Conservation (phyloP, 2,113 vertebrate genomes). For the Candoia aspera region DNA sequence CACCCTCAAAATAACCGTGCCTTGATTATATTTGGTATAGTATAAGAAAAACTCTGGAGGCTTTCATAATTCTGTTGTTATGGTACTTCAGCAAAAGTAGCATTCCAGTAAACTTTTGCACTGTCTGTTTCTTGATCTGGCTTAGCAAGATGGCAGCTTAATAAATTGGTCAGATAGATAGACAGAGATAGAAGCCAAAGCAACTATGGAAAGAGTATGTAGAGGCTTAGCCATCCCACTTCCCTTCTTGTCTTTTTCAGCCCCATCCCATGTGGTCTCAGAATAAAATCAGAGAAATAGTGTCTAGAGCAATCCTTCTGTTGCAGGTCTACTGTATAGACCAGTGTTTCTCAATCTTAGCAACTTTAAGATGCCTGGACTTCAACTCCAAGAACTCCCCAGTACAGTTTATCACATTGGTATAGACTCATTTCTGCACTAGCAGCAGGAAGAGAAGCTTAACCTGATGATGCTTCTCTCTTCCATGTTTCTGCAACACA, state of each 20-base stretch:
- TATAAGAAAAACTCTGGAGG: background rate
- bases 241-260: background rate
- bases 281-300: background rate
- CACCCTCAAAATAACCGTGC: background rate
- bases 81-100: background rate
- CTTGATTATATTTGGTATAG: background rate
- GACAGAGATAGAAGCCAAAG: background rate
- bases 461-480: background rate
- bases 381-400: no score
- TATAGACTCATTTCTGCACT: background rate
- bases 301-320: background rate
- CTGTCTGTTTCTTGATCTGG: background rate
- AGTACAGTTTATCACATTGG: no score
- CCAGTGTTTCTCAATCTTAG: no score
- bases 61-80: background rate
- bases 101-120: background rate
- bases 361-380: no score
- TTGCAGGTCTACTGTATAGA: no score
- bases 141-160: no score
- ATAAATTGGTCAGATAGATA: no score
- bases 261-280: background rate
- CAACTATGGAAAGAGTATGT: no score
- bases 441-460: background rate
- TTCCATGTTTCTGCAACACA: background rate
- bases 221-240: background rate